Percentiles rank a stretch among this genome's conserved stretches.
phyloP scores from a whole-genome alignment of 2,113 vertebrate species.

The Anarrhichthys ocellatus region DNA sequence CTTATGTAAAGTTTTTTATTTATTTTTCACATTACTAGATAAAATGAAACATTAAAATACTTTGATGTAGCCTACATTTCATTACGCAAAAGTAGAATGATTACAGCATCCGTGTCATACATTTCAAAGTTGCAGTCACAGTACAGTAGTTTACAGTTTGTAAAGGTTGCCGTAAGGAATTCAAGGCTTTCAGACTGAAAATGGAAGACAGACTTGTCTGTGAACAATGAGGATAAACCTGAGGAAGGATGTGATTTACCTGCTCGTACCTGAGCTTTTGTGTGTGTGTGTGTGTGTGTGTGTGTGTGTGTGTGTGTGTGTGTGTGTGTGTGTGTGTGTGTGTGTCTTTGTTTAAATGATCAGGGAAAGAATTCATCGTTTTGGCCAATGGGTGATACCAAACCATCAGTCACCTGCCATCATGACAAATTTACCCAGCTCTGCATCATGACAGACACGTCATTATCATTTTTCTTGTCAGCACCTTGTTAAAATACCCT shows the following conservation, averaged over 20 bases:
- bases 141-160: slow-evolving; percentile 47
- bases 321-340: background rate
- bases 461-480: slow-evolving; percentile 85
- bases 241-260: slow-evolving; percentile 52
- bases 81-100: slow-evolving; percentile 31
- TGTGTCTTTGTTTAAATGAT: slow-evolving; percentile 34
- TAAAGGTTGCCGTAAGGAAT: slow-evolving; percentile 63
- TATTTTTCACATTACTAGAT: background rate
- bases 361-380: slow-evolving; percentile 67
- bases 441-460: slow-evolving; percentile 76
- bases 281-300: slow-evolving; percentile 6
- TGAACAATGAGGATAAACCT: slow-evolving; percentile 58
- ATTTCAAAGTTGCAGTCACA: slow-evolving; percentile 58
- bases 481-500: slow-evolving; percentile 75
- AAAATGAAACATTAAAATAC: background rate
- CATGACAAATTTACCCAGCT: slow-evolving; percentile 75
- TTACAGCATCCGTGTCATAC: slow-evolving; percentile 23
- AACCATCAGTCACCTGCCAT: slow-evolving; percentile 77
- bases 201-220: slow-evolving; percentile 47
- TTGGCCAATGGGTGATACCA: slow-evolving; percentile 62
- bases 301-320: background rate
- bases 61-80: slow-evolving; percentile 39
- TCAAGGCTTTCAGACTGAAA: slow-evolving; percentile 22
- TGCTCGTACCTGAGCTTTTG: slow-evolving; percentile 37
- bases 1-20: background rate